phyloP scores from a whole-genome alignment of 2,888 invertebrate genomes.

The Agriopis aurantiaria region DNA sequence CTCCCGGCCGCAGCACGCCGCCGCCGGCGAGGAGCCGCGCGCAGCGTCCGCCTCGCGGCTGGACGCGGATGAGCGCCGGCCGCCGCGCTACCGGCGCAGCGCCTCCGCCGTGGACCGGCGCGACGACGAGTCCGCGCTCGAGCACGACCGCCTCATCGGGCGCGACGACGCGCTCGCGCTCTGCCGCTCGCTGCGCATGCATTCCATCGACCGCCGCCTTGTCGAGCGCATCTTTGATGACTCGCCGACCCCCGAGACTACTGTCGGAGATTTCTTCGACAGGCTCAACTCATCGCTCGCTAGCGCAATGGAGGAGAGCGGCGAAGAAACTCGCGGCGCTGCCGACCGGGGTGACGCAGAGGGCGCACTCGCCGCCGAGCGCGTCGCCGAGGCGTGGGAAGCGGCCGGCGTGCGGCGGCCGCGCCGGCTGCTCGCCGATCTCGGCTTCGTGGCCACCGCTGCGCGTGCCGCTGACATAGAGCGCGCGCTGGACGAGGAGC shows the following conservation, averaged over 20 bases:
- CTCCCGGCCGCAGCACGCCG: slow-evolving; percentile 86
- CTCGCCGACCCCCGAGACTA: slow-evolving; percentile 61
- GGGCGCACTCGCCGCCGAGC: slow-evolving; percentile 74
- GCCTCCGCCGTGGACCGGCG: slow-evolving; percentile 45
- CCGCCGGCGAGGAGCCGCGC: slow-evolving; percentile 54
- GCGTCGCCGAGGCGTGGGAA: slow-evolving; percentile 91
- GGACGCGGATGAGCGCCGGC: slow-evolving; percentile 74
- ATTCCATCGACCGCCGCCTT: slow-evolving; percentile 67
- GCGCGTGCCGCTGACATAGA: slow-evolving; percentile 88
- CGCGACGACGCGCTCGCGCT: slow-evolving; percentile 69
- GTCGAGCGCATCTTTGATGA: slow-evolving; percentile 73
- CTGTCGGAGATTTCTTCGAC: slow-evolving; percentile 80
- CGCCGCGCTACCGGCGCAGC: slow-evolving; percentile 46
- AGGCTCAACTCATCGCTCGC: slow-evolving; percentile 70
- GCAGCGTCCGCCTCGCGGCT: slow-evolving; percentile 56
- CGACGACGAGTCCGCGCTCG: slow-evolving; percentile 54
- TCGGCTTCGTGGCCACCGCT: slow-evolving; percentile 88
- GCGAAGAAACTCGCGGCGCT: slow-evolving; percentile 51
- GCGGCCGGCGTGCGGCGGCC: slow-evolving; percentile 89
- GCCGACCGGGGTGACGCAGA: slow-evolving; percentile 54
- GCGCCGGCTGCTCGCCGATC: slow-evolving; percentile 87
- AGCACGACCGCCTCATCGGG: slow-evolving; percentile 71
- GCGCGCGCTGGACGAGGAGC: slow-evolving; percentile 90
- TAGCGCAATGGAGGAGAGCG: slow-evolving; percentile 63
- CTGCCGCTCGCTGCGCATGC: slow-evolving; percentile 74